Evolutionary conservation across 2,797 vertebrate genomes (phyloP), one percentile per base, ranked within the genome.

Genomic region (Poeciliopsis turneri): DNA sequence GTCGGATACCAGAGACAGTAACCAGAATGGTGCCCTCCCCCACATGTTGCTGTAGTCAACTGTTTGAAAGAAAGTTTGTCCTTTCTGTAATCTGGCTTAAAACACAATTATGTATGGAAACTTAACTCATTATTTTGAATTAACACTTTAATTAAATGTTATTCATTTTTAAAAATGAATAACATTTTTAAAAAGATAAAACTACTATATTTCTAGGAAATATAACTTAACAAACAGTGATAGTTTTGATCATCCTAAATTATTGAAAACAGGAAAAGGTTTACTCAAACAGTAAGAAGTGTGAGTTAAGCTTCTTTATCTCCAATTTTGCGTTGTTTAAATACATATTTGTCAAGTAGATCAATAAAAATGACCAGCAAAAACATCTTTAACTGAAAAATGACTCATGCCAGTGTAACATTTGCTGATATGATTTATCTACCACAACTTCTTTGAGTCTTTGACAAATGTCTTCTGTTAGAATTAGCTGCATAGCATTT

Each of bases 401-500:
- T 64, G 15, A 36, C 30, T 36, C 15, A 36, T 33, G 59, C 15
- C 30, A 64, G 2, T 36, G 33, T 33, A 9, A 64, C 13, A 13
- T 33, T 33, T 61, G 59, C 30, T 61, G 53, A 55, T n/a, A 11
- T 55, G 25, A 51, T 61, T 61, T 8, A 61, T 61, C 59, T 30
- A 16, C n/a, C 57, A 59, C 57, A 28, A 59, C n/a, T 7, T 30
- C 12, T 61, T 33, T 18, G 57, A 61, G 28, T 30, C 12, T 18
- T 30, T 53, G 20, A 53, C 20, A 53, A 25, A 23, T 8, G 49
- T 25, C 8, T 59, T 59, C 28, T 30, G n/a, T 30, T 36, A 36
- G 16, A 16, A 64, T 20, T 23, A 66, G 18, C 84, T 91, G 86
- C 85, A 94, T 94, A 92, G 89, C 84, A 92, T 94, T 92, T 93